phyloP scores from a whole-genome alignment of 2,797 vertebrate species.

The Pantherophis alleghaniensis region DNA sequence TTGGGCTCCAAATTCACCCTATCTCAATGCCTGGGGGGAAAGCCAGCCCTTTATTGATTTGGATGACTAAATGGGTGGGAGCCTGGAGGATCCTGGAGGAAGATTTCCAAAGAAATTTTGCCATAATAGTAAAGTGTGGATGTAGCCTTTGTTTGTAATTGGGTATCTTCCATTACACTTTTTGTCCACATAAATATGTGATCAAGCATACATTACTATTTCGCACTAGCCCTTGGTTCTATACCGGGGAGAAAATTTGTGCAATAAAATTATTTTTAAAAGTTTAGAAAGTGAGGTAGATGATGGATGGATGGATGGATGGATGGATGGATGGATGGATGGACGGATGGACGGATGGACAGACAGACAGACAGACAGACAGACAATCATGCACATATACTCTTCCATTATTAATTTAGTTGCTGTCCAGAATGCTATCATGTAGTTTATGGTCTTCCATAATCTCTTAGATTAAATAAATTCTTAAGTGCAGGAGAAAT shows the following conservation, averaged over 20 bases:
- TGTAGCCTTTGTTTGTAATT: not conserved
- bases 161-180: not conserved
- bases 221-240: not conserved
- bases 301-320: not conserved
- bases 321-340: fast-evolving
- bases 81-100: not conserved
- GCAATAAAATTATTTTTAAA: not conserved
- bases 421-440: not conserved
- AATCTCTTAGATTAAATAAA: not conserved
- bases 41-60: not conserved
- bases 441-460: not conserved
- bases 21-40: not conserved
- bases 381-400: not conserved
- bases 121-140: not conserved
- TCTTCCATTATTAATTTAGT: not conserved
- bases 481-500: not conserved
- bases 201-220: not conserved
- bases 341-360: no score
- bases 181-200: not conserved
- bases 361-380: not conserved
- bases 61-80: not conserved
- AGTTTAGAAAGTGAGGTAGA: not conserved
- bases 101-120: not conserved
- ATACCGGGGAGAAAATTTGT: not conserved
- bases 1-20: not conserved